These are phyloP conservation scores for Telmatochromis sp. DNA, from an alignment of 2,113 vertebrate genomes.

Conservation along the genomic window DNA sequence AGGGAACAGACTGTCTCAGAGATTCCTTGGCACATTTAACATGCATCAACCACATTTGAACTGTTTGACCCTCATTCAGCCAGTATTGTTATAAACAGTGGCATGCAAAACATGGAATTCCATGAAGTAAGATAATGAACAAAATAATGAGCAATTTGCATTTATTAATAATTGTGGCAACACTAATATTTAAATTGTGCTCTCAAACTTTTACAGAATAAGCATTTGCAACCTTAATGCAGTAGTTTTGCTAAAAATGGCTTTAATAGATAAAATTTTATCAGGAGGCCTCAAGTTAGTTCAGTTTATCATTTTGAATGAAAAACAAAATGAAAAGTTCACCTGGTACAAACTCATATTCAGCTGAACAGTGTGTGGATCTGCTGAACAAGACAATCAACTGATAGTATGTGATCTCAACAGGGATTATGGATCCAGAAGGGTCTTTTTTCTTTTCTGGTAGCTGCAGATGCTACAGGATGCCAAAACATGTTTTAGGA, in stretches of 20 bases:
- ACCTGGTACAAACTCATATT: background rate
- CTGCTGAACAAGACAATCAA: background rate
- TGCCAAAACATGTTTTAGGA: background rate
- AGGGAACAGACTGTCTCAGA: background rate
- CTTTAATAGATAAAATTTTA: background rate
- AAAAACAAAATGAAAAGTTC: background rate
- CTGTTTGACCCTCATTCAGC: background rate
- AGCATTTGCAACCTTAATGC: background rate
- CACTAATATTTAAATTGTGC: background rate
- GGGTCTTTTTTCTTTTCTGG: background rate
- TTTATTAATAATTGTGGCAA: background rate
- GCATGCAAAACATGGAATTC: background rate
- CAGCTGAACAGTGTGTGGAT: background rate
- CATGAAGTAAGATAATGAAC: background rate
- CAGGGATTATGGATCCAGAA: background rate
- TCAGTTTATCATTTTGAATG: background rate
- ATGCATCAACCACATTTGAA: background rate
- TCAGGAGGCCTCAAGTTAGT: background rate
- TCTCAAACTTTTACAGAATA: background rate
- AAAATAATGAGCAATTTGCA: background rate
- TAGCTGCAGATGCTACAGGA: background rate
- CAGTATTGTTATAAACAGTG: background rate
- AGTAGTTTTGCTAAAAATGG: background rate
- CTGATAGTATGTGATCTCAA: background rate
- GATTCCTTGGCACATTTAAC: background rate